A percentile compares a stretch with the other conserved stretches of the same genome.
Evolutionary conservation across 2,797 vertebrate genomes (phyloP).

Genomic region (Hemibagrus guttatus): DNA sequence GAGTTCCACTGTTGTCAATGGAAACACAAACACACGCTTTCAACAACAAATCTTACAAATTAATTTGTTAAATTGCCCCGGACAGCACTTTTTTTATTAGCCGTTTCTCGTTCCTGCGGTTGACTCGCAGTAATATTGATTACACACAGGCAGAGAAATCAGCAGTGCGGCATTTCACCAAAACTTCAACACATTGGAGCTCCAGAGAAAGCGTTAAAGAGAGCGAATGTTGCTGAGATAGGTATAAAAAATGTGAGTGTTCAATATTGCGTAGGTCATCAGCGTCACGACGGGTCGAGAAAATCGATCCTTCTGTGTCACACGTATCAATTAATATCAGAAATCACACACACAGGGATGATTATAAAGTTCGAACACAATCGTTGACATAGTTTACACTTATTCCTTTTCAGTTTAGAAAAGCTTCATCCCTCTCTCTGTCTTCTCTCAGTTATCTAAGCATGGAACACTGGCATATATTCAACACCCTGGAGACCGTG

Average conservation of each 20-base stretch:
- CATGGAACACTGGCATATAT: slow-evolving; percentile 71
- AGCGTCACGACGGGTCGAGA: not conserved
- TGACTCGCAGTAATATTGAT: not conserved
- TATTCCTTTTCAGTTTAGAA: not conserved
- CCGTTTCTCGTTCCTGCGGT: not conserved
- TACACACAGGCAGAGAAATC: not conserved
- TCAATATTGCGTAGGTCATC: slow-evolving; percentile 7
- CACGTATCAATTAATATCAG: not conserved
- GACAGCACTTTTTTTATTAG: not conserved
- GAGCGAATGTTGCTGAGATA: not conserved
- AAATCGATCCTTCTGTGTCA: not conserved
- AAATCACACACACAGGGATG: not conserved
- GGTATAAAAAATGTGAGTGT: not conserved
- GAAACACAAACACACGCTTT: not conserved
- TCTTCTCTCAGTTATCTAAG: slow-evolving; percentile 50
- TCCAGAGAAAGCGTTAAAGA: slow-evolving; percentile 24
- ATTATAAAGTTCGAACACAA: not conserved
- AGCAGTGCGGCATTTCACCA: slow-evolving; percentile 8
- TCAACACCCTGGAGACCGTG: slow-evolving; percentile 65
- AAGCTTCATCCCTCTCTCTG: not conserved
- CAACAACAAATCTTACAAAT: not conserved
- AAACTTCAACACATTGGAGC: not conserved
- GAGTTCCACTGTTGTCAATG: not conserved
- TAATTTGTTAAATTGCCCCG: not conserved
- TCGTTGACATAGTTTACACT: not conserved